Evolutionary conservation across 2,888 invertebrate species (phyloP).

Genomic region (Platynereis dumerilii): DNA sequence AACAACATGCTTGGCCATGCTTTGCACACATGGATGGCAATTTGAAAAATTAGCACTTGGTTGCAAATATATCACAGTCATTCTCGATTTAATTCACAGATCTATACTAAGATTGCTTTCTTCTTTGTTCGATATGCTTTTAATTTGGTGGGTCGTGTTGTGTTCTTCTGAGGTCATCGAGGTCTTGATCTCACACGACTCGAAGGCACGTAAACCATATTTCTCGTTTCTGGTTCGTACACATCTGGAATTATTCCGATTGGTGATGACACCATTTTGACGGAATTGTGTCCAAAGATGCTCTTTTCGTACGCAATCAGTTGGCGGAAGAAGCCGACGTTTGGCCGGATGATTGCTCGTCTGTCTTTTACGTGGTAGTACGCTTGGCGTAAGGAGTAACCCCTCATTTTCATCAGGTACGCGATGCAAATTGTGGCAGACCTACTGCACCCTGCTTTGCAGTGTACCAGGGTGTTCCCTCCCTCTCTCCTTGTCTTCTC

Average conservation of each 20-base stretch:
- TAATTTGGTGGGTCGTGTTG: too few species aligned
- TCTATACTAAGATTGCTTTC: too few species aligned
- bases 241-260: constrained; percentile 60
- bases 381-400: constrained; percentile 79
- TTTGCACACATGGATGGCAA: too few species aligned
- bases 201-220: constrained; percentile 10
- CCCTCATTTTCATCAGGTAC: constrained; percentile 85
- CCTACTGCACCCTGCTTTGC: constrained; percentile 88
- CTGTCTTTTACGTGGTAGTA: constrained; percentile 77
- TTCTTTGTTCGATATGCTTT: too few species aligned
- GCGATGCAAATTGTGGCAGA: constrained; percentile 85
- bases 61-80: too few species aligned
- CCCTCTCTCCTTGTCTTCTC: constrained; percentile 72
- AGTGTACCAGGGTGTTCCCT: constrained; percentile 82
- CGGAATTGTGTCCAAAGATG: constrained; percentile 71
- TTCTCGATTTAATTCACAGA: too few species aligned
- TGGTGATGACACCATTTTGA: constrained; percentile 76
- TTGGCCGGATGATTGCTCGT: constrained; percentile 84
- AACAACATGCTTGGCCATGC: too few species aligned
- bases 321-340: constrained; percentile 89
- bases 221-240: constrained; percentile 49
- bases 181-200: too few species aligned
- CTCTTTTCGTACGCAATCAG: constrained; percentile 82
- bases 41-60: too few species aligned
- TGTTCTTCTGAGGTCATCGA: too few species aligned